Evolutionary conservation across 2,113 vertebrate species (phyloP), one percentile per base, ranked within the genome.

Genomic region (Anoura caudifer): DNA sequence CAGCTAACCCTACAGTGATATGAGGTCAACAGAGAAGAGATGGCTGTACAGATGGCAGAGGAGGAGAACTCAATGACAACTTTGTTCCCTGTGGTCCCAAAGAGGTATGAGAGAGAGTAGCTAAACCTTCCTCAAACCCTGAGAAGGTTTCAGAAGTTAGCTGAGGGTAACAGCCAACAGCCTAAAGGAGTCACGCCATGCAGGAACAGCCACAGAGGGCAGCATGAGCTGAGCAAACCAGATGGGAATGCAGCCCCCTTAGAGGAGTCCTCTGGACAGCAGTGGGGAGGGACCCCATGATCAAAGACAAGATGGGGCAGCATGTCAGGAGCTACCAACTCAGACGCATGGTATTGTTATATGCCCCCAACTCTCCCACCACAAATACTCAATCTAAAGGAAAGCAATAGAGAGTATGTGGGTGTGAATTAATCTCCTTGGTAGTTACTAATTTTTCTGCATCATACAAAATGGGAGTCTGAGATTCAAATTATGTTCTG

Each of bases 401-500:
- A 65, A 9, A 59, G 22, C 56, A 87, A 92, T 59, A 38, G 31
- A 94, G n/a, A 77, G 52, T 79, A 56, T n/a, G 9, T 20, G 31
- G 45, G 7, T 87, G 19, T 75, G 43, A 85, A 75, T 84, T 80
- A 41, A 72, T 88, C 28, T 63, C 79, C 52, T 54, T 59, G 9
- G 15, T 36, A 47, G 33, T 76, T 75, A 69, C 61, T 75, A 75
- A 87, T 87, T 85, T 80, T 93, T 54, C 72, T 94, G 17, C 10
- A 91, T 52, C 20, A 33, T 2, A 70, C 8, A 87, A 79, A 88
- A 76, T 75, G 45, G 28, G 26, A 84, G 26, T 81, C 36, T 87
- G 36, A 86, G 91, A 76, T 92, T n/a, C 87, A 95, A 92, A 94
- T 41, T 82, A 67, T 73, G 52, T 80, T 85, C 83, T 92, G 7